Evolutionary conservation across 2,797 vertebrate genomes (phyloP).

Genomic region (Numenius phaeopus): DNA sequence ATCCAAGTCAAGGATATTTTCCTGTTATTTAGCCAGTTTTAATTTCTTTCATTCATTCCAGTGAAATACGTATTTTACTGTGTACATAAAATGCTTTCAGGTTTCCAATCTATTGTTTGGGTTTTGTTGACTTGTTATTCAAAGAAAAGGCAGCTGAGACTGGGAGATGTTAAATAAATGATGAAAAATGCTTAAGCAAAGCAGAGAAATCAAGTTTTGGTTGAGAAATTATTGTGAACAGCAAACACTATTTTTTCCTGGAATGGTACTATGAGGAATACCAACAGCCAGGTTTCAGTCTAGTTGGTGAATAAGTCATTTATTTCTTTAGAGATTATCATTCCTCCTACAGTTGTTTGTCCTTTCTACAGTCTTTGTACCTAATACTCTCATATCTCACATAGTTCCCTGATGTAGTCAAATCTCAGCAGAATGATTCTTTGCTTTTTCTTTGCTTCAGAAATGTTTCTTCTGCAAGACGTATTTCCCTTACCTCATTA

Average conservation of each 20-base stretch:
- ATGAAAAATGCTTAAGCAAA: conserved; percentile 35
- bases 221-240: conserved; percentile 30
- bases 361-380: neutral
- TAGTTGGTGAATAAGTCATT: neutral
- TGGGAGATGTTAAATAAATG: conserved; percentile 19
- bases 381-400: conserved; percentile 32
- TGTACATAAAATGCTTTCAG: neutral
- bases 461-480: neutral
- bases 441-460: neutral
- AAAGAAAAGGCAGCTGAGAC: neutral
- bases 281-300: neutral
- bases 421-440: neutral
- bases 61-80: neutral
- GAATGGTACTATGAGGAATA: conserved; percentile 38
- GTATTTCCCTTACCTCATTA: neutral
- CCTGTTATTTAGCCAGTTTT: neutral
- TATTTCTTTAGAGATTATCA: conserved; percentile 28
- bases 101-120: neutral
- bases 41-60: neutral
- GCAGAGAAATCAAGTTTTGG: neutral
- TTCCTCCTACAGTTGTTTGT: neutral
- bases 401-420: neutral
- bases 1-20: neutral
- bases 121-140: neutral
- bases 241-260: neutral